A percentile compares a stretch with the other conserved stretches of the same genome.
These are phyloP conservation scores for Tinea semifulvella DNA, from an alignment of 2,888 invertebrate species.

Conservation along the genomic window DNA sequence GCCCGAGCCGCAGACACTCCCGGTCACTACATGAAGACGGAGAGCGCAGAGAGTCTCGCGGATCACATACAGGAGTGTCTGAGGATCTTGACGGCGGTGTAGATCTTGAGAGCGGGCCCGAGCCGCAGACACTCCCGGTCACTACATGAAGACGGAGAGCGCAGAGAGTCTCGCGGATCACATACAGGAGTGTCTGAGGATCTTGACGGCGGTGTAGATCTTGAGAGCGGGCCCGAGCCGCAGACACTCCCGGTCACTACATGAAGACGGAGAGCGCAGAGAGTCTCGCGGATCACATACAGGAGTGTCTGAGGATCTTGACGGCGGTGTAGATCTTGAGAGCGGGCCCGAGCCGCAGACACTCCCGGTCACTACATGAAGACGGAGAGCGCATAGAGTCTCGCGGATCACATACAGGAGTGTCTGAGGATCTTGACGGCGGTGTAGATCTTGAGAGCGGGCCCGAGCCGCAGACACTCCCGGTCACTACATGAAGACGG, in stretches of 20 bases:
- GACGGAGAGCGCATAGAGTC: constrained; percentile 2
- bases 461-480: constrained; percentile 88
- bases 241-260: too few relatives aligned
- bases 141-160: background rate
- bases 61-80: constrained; percentile 25
- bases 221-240: constrained; percentile 89
- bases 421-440: constrained; percentile 66
- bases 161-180: constrained; percentile 27
- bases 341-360: constrained; percentile 87
- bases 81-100: constrained; percentile 71
- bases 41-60: constrained; percentile 27
- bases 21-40: background rate
- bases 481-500: background rate
- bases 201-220: constrained; percentile 74
- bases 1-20: constrained; percentile 88
- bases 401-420: constrained; percentile 27
- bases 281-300: constrained; percentile 27
- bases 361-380: too few relatives aligned
- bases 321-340: constrained; percentile 82
- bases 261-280: background rate
- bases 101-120: constrained; percentile 87
- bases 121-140: too few relatives aligned
- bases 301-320: constrained; percentile 46
- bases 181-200: constrained; percentile 37
- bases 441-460: constrained; percentile 84